Conservation (phyloP, 2,113 vertebrate genomes). For the Hippocampus comes region DNA sequence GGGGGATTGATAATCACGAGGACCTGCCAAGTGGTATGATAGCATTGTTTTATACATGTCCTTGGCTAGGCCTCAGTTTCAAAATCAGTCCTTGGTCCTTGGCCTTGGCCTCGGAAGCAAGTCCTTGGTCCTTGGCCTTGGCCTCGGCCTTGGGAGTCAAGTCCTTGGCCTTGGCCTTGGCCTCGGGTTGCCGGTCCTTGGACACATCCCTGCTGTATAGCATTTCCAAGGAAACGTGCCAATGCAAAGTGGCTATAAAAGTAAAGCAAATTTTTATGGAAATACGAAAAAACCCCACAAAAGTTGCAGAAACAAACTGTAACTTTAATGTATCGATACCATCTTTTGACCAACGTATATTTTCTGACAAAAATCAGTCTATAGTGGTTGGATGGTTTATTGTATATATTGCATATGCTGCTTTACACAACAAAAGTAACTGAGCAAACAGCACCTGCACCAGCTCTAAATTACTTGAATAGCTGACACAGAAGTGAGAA, state of each 20-base stretch:
- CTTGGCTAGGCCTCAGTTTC: too few species aligned
- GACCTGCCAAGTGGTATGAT: too few species aligned
- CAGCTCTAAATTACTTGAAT: constrained; percentile 19
- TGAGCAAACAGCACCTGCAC: constrained; percentile 34
- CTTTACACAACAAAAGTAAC: constrained; percentile 25
- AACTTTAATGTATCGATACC: constrained; percentile 21
- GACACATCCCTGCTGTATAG: too few species aligned
- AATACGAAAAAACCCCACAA: constrained; percentile 54
- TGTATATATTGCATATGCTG: constrained; percentile 28
- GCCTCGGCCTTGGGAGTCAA: too few species aligned
- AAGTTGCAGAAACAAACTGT: constrained; percentile 53
- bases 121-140: too few species aligned
- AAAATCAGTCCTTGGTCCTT: too few species aligned
- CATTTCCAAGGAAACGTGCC: constrained; percentile 48
- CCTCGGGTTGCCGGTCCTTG: too few species aligned
- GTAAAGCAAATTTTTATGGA: constrained; percentile 63
- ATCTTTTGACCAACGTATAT: constrained; percentile 17
- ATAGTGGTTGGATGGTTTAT: constrained; percentile 14
- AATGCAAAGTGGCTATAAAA: constrained; percentile 71
- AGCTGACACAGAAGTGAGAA: constrained; percentile 19
- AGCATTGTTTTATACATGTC: too few species aligned
- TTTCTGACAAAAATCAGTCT: constrained; percentile 16
- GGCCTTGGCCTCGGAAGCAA: too few species aligned
- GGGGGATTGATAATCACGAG: too few species aligned
- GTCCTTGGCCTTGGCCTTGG: too few species aligned